phyloP scores from a whole-genome alignment of 1,140 invertebrate species.

The Eriocheir sinensis region DNA sequence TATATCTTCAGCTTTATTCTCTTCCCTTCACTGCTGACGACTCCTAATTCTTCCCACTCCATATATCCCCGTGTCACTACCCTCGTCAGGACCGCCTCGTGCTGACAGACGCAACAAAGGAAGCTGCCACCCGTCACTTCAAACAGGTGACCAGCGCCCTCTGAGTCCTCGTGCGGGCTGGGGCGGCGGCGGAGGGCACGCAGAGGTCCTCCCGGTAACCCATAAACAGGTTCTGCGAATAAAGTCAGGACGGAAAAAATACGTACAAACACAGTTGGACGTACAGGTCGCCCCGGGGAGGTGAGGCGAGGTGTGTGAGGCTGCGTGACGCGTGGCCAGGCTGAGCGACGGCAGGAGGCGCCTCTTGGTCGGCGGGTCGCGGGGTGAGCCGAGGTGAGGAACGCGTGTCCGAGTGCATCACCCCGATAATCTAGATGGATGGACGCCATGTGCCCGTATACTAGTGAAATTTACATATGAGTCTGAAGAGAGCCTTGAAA shows the following conservation, averaged over 20 bases:
- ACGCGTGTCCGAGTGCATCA: background rate
- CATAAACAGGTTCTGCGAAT: slow-evolving; percentile 6
- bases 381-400: background rate
- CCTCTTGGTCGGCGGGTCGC: background rate
- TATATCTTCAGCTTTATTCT: background rate
- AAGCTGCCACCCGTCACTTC: slow-evolving; percentile 9
- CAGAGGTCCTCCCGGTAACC: slow-evolving; percentile 19
- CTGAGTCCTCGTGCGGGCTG: background rate
- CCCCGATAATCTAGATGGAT: background rate
- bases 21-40: background rate
- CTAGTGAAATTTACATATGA: background rate
- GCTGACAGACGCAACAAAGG: slow-evolving; percentile 9
- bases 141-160: background rate
- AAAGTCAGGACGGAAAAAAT: background rate
- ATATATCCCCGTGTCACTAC: background rate
- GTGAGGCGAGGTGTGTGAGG: background rate
- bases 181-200: background rate
- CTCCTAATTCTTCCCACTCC: background rate
- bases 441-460: background rate
- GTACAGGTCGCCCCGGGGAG: slow-evolving; percentile 18
- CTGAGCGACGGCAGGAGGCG: background rate
- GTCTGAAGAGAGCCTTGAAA: background rate
- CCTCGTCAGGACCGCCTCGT: background rate
- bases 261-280: slow-evolving; percentile 25
- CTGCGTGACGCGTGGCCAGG: background rate